phyloP scores from a whole-genome alignment of 2,113 vertebrate genomes.

The Aspidoscelis tigris region DNA sequence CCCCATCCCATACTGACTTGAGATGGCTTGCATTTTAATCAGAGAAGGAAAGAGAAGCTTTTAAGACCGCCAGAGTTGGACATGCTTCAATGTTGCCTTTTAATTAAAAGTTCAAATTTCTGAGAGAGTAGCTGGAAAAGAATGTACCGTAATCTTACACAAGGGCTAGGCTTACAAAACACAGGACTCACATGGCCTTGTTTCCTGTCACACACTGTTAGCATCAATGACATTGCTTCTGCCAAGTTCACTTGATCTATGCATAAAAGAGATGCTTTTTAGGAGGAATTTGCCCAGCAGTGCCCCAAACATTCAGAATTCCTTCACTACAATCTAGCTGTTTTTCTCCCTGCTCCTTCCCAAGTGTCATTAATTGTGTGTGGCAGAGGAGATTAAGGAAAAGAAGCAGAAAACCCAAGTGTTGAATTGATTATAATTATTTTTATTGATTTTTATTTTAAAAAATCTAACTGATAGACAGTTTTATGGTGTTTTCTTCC shows the following conservation, averaged over 20 bases:
- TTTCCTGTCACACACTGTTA: slow-evolving; percentile 81
- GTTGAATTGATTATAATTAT: background rate
- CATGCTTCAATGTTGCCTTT: slow-evolving; percentile 74
- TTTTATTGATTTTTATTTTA: background rate
- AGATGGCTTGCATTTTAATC: slow-evolving; percentile 73
- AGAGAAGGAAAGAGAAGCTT: slow-evolving; percentile 63
- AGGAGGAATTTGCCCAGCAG: slow-evolving; percentile 71
- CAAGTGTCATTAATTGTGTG: slow-evolving; percentile 49
- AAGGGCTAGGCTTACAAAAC: slow-evolving; percentile 77
- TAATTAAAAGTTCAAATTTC: slow-evolving; percentile 77
- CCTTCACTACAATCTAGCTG: slow-evolving; percentile 50
- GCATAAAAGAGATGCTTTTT: slow-evolving; percentile 76
- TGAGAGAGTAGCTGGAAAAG: slow-evolving; percentile 73
- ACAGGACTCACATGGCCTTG: slow-evolving; percentile 76
- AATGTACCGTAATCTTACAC: slow-evolving; percentile 79
- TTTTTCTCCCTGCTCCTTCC: background rate
- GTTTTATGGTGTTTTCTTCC: background rate
- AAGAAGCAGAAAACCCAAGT: background rate
- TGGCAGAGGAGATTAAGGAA: slow-evolving; percentile 34
- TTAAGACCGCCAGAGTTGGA: slow-evolving; percentile 66
- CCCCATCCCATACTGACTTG: slow-evolving; percentile 64
- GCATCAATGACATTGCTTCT: slow-evolving; percentile 76
- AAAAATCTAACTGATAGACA: background rate
- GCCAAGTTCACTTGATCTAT: slow-evolving; percentile 78
- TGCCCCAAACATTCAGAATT: slow-evolving; percentile 74